Evolutionary conservation across 2,888 invertebrate species (phyloP), one percentile per base, ranked within the genome.

Genomic region (Aleiodes testaceus): DNA sequence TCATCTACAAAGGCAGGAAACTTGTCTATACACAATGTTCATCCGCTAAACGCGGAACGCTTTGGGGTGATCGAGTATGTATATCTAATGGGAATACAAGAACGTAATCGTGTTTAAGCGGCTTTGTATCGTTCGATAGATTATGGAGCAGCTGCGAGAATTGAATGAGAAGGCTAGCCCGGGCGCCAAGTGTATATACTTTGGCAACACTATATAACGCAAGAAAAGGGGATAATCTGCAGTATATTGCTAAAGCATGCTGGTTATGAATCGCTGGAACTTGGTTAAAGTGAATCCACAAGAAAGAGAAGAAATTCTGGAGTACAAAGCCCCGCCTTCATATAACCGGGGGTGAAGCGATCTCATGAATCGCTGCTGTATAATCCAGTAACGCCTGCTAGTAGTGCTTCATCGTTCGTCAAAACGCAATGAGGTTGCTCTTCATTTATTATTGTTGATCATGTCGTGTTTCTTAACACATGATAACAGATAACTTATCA

Each of bases 91-190:
- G 45, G 53, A 68, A 72, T 67, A 72, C 67, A 68, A 72, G 67
- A 72, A 67, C 61, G 64, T 72, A 67, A 72, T 72, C 67, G 64
- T 44, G 64, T 70, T 26, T 72, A 72, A 72, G 67, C 72, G 72
- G 64, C 67, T 67, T 68, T 72, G 67, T 67, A 72, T 72, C 67
- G 63, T 67, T 72, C 67, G 61, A 72, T 72, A 53, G 67, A 67
- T 72, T 72, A 67, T 55, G 72, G 26, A 72, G 52, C 67, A 72
- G 64, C 72, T 72, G 67, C 16, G 63, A 30, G 22, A 50, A 9
- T 36, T 22, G n/a, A 16, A 59, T 55, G 22, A 42, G 12, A 47
- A 50, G 20, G n/a, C 14, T 18, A 47, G 47, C 53, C 65, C 30
- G 22, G n/a, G 26, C 66, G 49, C 66, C 59, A 66, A 63, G 42